These are phyloP conservation scores for Oreohelix idahoensis DNA, from an alignment of 1,140 invertebrate species.

Conservation along the genomic window DNA sequence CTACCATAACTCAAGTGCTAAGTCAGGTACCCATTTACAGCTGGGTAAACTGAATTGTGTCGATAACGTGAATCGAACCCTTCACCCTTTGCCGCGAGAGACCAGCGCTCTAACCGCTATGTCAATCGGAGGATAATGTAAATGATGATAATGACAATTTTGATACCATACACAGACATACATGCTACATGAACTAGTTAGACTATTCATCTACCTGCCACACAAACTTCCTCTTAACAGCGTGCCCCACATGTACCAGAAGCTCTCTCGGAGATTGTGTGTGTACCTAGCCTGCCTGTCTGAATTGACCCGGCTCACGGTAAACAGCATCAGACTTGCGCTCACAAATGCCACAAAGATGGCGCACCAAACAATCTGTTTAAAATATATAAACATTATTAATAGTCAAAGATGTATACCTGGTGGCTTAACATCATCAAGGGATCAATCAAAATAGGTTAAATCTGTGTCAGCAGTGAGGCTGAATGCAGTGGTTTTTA, in stretches of 20 bases:
- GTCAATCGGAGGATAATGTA: too few relatives aligned
- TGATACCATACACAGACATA: too few relatives aligned
- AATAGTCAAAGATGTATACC: background rate
- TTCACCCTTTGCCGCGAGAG: too few relatives aligned
- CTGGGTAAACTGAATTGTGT: too few relatives aligned
- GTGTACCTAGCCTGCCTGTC: conserved; percentile 78
- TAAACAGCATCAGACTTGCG: conserved; percentile 93
- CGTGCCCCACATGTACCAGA: conserved; percentile 70
- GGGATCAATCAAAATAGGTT: background rate
- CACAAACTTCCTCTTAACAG: conserved; percentile 59
- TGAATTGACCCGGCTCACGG: conserved; percentile 92
- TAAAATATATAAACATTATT: background rate
- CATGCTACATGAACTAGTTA: too few relatives aligned
- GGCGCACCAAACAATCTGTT: conserved; percentile 89
- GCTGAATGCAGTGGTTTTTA: background rate
- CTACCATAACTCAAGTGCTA: too few relatives aligned
- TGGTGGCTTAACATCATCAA: background rate
- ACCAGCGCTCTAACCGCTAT: too few relatives aligned
- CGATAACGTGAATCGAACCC: too few relatives aligned
- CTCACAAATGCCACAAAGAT: conserved; percentile 97
- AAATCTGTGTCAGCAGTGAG: background rate
- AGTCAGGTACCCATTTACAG: too few relatives aligned
- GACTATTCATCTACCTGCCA: conserved; percentile 43
- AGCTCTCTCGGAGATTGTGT: conserved; percentile 63
- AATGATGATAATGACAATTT: too few relatives aligned